Evolutionary conservation across 1,140 invertebrate genomes (phyloP).

Genomic region (Chironomus tepperi): DNA sequence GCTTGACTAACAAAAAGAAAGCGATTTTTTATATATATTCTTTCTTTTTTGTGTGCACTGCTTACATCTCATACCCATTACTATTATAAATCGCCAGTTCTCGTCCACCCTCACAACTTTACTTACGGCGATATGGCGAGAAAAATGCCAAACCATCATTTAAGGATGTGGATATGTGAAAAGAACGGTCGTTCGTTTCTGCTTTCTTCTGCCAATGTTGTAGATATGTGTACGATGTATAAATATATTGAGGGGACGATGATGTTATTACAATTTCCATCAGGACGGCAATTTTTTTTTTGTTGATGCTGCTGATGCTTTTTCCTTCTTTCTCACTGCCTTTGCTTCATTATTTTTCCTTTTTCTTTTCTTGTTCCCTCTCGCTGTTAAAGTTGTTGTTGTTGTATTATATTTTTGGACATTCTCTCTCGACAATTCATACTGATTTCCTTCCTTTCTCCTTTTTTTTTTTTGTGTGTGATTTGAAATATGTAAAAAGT

Average conservation of each 20-base stretch:
- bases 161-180: constrained; percentile 17
- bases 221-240: neutral
- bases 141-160: constrained; percentile 20
- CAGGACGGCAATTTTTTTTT: neutral
- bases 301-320: neutral
- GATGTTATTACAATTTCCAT: constrained; percentile 24
- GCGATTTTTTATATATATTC: neutral
- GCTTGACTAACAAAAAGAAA: neutral
- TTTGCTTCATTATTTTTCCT: constrained; percentile 12
- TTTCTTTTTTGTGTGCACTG: neutral
- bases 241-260: neutral
- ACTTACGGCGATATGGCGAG: neutral
- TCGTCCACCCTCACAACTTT: neutral
- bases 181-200: neutral
- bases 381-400: neutral
- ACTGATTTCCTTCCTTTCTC: no score
- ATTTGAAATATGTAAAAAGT: no score
- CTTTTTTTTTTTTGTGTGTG: no score
- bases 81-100: neutral
- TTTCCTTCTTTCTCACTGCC: neutral
- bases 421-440: neutral
- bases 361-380: neutral
- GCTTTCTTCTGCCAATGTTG: neutral
- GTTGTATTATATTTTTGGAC: neutral
- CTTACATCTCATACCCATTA: neutral